phyloP scores from a whole-genome alignment of 1,140 invertebrate species.

The Drosophila kepulauana region DNA sequence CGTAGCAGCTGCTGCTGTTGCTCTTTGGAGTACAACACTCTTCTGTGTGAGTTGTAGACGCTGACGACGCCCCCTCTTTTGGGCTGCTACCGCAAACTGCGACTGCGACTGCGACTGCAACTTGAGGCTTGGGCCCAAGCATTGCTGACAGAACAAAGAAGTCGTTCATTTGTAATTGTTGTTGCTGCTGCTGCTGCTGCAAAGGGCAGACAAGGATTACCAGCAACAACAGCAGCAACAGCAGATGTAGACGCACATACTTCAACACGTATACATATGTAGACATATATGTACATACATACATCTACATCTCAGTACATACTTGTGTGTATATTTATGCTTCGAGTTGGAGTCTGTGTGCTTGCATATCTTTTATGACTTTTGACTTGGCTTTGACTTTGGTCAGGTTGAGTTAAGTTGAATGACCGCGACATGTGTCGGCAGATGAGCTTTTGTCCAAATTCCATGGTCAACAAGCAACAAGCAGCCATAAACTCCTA shows the following conservation, averaged over 20 bases:
- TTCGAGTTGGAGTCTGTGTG: slow-evolving; percentile 22
- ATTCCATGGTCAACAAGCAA: slow-evolving; percentile 47
- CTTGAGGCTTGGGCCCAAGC: slow-evolving; percentile 33
- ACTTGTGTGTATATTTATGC: slow-evolving; percentile 51
- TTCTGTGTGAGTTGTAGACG: slow-evolving; percentile 57
- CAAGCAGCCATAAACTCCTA: slow-evolving; percentile 11
- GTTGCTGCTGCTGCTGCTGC: slow-evolving; percentile 59
- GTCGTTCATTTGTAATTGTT: slow-evolving; percentile 84
- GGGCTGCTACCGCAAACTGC: slow-evolving; percentile 51
- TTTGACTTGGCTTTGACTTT: slow-evolving; percentile 76
- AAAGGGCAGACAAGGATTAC: slow-evolving; percentile 71
- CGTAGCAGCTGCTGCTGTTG: slow-evolving; percentile 70
- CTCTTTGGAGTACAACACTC: slow-evolving; percentile 10
- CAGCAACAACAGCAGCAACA: slow-evolving; percentile 24
- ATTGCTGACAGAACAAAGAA: slow-evolving; percentile 82
- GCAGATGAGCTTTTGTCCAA: slow-evolving; percentile 35
- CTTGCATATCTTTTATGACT: slow-evolving; percentile 81
- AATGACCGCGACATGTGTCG: slow-evolving; percentile 64
- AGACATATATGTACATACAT: slow-evolving; percentile 25
- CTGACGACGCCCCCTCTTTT: slow-evolving; percentile 76
- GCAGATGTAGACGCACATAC: slow-evolving; percentile 53
- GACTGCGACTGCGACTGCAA: slow-evolving; percentile 41
- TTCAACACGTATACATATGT: slow-evolving; percentile 23
- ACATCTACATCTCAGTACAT: slow-evolving; percentile 38
- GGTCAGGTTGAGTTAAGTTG: slow-evolving; percentile 45